Evolutionary conservation across 2,113 vertebrate genomes (phyloP), one percentile per base, ranked within the genome.

Genomic region (Pheucticus melanocephalus): DNA sequence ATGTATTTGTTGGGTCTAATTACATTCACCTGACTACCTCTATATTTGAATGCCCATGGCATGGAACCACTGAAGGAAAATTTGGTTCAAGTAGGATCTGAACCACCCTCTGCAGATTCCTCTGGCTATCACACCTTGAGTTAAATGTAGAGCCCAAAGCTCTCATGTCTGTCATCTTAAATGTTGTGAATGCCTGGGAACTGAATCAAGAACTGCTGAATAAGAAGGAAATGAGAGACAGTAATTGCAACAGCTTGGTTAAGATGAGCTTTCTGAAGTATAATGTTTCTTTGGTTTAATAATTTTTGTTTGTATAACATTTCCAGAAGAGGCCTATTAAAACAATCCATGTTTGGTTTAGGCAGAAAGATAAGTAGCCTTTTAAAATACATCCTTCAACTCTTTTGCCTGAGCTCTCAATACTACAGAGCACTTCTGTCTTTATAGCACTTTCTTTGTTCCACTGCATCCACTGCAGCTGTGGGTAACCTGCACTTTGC

Each of bases 11-110:
- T 63, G 18, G 20, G n/a, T 56, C 64, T 47, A 31, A 15, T 28
- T 22, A 39, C 56, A 14, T 20, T 42, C 60, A 35, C 27, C 78
- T 68, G 73, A 60, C 31, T 40, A 27, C 8, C 11, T 22, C 0
- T 5, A 21, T 12, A 21, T 33, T 9, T 76, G 50, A 63, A 77
- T 28, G 37, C 25, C 37, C 18, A 28, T 40, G n/a, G 31, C 44
- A 80, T 65, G 61, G 51, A 51, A 56, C 2, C 2, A 2, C 30
- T 3, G 0, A 73, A 75, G 57, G 40, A 60, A 60, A 42, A 45
- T 2, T 21, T 13, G 5, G 21, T 45, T 47, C 25, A 1, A 2
- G 4, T 4, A 4, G 1, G 11, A 50, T 5, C 5, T 17, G 48
- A 65, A 40, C 4, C 35, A 20, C 47, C 21, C 48, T 37, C 42